Evolutionary conservation across 2,888 invertebrate species (phyloP), one percentile per base, ranked within the genome.

Genomic region (Artemia sinica): DNA sequence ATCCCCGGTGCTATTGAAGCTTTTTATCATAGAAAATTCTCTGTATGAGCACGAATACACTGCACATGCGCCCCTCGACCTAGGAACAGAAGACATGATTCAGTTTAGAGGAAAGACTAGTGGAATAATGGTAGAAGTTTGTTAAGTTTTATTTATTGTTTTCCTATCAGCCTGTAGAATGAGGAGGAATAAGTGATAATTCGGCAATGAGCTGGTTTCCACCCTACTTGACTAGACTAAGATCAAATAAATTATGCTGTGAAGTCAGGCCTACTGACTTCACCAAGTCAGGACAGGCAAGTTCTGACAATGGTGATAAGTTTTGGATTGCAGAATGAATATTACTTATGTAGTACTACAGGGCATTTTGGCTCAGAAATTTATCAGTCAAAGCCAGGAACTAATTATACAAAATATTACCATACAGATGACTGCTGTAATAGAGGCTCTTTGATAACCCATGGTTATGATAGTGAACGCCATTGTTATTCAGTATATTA

Each of bases 251-350:
- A 58, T n/a, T 28, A 58, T 58, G 63, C 14, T 58, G 63, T 58
- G 63, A 58, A 28, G 63, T 58, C 63, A 58, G 63, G 63, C n/a
- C 28, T 58, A 58, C 63, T 58, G 63, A 58, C 63, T 58, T 10
- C 63, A 58, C 63, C n/a, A 28, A 9, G 63, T 58, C 63, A 58
- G 63, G 63, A 10, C 63, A 18, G 63, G 63, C 63, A 58, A 58
- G 63, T 58, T 58, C 63, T 58, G 63, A 58, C 63, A 58, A 58
- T 58, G 63, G 63, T 58, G n/a, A 58, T 58, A 28, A 58, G 63
- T 58, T 58, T n/a, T n/a, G n/a, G 63, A 18, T 28, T 28, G 28
- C n/a, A 28, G 28, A 58, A 58, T 58, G 63, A 58, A 58, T 58
- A 58, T 58, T 41, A 41, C 41, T 41, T 41, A 41, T 41, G 41